These are phyloP conservation scores for Arctocebus calabarensis DNA, from an alignment of 2,797 vertebrate genomes.

Conservation along the genomic window DNA sequence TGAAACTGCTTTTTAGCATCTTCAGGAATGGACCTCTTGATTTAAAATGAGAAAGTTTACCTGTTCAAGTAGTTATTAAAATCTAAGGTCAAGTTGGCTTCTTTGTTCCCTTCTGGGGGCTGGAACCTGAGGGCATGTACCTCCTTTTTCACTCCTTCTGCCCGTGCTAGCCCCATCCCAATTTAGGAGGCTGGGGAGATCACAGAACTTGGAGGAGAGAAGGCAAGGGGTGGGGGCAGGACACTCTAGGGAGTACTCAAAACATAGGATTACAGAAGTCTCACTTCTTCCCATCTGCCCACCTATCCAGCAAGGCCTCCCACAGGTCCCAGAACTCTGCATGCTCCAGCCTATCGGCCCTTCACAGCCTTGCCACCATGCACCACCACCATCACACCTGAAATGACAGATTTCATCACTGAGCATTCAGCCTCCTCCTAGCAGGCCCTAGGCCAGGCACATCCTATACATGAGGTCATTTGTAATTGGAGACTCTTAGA, in stretches of 20 bases:
- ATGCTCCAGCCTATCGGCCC: neutral
- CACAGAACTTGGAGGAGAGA: neutral
- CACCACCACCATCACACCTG: neutral
- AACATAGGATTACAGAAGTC: neutral
- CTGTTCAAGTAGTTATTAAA: conserved; percentile 32
- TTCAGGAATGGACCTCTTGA: neutral
- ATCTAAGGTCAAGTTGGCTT: neutral
- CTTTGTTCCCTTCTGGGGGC: neutral
- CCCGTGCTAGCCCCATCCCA: neutral
- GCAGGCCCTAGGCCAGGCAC: neutral
- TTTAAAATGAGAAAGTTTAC: conserved; percentile 43
- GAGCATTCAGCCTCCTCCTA: neutral
- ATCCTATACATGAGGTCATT: neutral
- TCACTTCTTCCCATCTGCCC: neutral
- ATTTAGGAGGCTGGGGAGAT: neutral
- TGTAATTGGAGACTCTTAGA: neutral
- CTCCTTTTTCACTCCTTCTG: neutral
- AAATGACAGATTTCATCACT: neutral
- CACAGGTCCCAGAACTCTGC: neutral
- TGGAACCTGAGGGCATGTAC: neutral
- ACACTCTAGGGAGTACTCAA: neutral
- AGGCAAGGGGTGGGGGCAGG: neutral
- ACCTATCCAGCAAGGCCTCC: neutral
- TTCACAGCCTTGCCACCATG: neutral
- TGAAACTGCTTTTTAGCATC: conserved; percentile 50